A percentile compares a stretch with the other conserved stretches of the same genome.
phyloP scores from a whole-genome alignment of 2,888 invertebrate species.

The Acrobasis suavella region DNA sequence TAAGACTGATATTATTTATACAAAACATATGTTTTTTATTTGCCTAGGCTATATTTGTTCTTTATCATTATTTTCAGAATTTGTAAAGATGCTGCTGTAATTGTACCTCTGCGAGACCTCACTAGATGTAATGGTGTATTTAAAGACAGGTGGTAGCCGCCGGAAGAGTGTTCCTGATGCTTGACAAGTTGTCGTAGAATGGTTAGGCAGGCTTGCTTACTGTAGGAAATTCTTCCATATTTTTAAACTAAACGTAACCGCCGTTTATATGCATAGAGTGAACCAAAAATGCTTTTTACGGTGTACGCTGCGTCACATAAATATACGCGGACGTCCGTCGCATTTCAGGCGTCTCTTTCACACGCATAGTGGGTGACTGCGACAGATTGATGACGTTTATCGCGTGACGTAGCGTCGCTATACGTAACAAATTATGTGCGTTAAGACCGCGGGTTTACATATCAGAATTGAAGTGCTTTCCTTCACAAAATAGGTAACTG shows the following conservation, averaged over 20 bases:
- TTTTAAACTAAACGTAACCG: slow-evolving; percentile 7
- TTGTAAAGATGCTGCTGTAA: slow-evolving; percentile 83
- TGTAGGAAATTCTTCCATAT: slow-evolving; percentile 29
- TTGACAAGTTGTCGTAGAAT: slow-evolving; percentile 23
- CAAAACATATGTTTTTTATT: too few species aligned
- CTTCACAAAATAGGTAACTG: too few species aligned
- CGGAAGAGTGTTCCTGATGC: slow-evolving; percentile 25
- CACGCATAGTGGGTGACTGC: too few species aligned
- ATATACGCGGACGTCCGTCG: too few species aligned
- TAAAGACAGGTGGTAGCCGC: slow-evolving; percentile 38
- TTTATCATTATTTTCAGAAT: slow-evolving; percentile 69
- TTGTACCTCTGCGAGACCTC: slow-evolving; percentile 57
- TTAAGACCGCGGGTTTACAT: too few species aligned
- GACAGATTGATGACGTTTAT: too few species aligned
- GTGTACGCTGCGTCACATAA: background rate
- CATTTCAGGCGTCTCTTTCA: too few species aligned
- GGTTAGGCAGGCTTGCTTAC: slow-evolving; percentile 21
- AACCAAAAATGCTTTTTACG: background rate
- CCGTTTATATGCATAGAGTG: background rate
- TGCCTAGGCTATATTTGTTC: slow-evolving; percentile 32
- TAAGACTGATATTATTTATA: too few species aligned
- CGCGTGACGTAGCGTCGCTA: too few species aligned
- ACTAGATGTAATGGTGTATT: slow-evolving; percentile 57
- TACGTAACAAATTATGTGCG: too few species aligned
- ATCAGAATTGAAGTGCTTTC: too few species aligned